Percentiles rank a stretch among this genome's conserved stretches.
phyloP scores from a whole-genome alignment of 2,113 vertebrate species.

The Limanda limanda region DNA sequence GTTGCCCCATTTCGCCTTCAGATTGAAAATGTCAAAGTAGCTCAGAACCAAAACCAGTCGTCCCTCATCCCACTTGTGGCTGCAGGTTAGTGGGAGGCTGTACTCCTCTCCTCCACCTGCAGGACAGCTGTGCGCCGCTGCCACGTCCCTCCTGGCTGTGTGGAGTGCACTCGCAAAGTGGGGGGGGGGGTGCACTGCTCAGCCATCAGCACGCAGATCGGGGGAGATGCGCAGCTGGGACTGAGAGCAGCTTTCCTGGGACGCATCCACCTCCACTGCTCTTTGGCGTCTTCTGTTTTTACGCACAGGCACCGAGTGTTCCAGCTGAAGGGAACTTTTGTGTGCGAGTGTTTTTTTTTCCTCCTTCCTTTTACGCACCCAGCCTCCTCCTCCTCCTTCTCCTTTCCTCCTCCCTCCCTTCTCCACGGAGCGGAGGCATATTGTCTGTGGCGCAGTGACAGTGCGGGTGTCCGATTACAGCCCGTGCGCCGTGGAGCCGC shows the following conservation, averaged over 20 bases:
- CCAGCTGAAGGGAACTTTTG: constrained; percentile 52
- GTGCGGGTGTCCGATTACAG: constrained; percentile 79
- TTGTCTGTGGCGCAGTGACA: constrained; percentile 74
- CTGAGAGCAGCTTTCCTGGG: constrained; percentile 26
- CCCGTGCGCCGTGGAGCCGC: constrained; percentile 65
- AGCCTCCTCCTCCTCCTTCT: neutral
- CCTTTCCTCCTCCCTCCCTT: too few species aligned
- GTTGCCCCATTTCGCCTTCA: too few species aligned
- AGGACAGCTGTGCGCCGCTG: constrained; percentile 71
- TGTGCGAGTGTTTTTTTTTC: neutral
- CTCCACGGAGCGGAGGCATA: constrained; percentile 52
- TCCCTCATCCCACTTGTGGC: constrained; percentile 35
- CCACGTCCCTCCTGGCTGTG: constrained; percentile 68
- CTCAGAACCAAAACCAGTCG: neutral
- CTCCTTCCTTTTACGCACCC: neutral
- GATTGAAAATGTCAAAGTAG: too few species aligned
- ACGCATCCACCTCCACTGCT: constrained; percentile 23
- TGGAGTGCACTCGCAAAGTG: constrained; percentile 62
- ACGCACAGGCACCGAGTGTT: neutral
- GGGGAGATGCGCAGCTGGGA: constrained; percentile 24
- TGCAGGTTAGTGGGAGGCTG: neutral
- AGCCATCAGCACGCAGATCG: neutral
- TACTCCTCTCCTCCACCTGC: constrained; percentile 66
- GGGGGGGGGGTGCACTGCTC: constrained; percentile 62
- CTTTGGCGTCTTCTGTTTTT: neutral